phyloP scores from a whole-genome alignment of 2,888 invertebrate species.

The Ennomos erosarius region DNA sequence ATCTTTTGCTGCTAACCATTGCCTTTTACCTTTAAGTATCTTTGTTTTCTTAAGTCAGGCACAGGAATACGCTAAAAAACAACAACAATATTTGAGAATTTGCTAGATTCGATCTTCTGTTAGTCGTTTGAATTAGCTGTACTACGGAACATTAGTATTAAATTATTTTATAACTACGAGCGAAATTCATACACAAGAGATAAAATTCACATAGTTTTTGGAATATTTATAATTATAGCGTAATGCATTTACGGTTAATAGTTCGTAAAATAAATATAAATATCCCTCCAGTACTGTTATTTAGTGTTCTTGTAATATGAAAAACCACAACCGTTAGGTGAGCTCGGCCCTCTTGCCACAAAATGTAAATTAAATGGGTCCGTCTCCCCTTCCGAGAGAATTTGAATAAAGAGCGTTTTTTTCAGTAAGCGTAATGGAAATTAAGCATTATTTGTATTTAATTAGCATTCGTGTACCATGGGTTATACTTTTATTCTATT shows the following conservation, averaged over 20 bases:
- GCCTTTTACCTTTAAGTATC: constrained; percentile 48
- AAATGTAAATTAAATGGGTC: constrained; percentile 52
- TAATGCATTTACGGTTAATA: neutral
- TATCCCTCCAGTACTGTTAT: constrained; percentile 10
- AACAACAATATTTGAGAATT: constrained; percentile 13
- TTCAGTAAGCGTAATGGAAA: constrained; percentile 33
- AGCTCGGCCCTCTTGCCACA: constrained; percentile 42
- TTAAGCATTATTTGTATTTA: constrained; percentile 35
- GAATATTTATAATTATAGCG: too few species aligned
- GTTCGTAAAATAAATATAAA: neutral
- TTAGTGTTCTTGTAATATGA: constrained; percentile 24
- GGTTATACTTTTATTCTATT: constrained; percentile 11
- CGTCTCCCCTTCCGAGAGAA: constrained; percentile 36
- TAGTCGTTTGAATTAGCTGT: too few species aligned
- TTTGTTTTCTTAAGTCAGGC: constrained; percentile 50
- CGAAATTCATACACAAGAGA: too few species aligned
- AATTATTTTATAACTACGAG: too few species aligned
- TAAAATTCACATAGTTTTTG: too few species aligned
- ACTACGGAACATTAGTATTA: too few species aligned
- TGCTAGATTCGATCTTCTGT: neutral
- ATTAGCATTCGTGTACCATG: constrained; percentile 17
- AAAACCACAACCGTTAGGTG: constrained; percentile 40
- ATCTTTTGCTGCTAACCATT: constrained; percentile 52
- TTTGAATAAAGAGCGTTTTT: constrained; percentile 33
- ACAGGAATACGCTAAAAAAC: constrained; percentile 38